Evolutionary conservation across 2,888 invertebrate genomes (phyloP).

Genomic region (Arge pagana): DNA sequence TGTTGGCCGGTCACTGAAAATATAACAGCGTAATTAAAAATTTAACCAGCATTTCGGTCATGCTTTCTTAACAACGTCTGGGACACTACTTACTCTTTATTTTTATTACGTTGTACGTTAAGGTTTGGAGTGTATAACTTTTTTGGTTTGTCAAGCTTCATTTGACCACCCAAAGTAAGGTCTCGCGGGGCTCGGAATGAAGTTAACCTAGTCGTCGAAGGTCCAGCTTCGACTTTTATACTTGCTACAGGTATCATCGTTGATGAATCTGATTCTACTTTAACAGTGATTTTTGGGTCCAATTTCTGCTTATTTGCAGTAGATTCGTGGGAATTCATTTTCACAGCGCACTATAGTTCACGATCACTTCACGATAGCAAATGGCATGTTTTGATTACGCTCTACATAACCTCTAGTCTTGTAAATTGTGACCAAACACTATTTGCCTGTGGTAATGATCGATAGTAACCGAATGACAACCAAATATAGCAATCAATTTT

Average conservation of each 20-base stretch:
- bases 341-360: too few species aligned
- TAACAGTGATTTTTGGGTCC: constrained; percentile 34
- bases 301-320: not conserved
- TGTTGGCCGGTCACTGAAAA: constrained; percentile 20
- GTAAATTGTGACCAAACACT: too few species aligned
- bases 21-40: not conserved
- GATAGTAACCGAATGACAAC: too few species aligned
- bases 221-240: constrained; percentile 48
- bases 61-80: not conserved
- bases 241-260: constrained; percentile 29
- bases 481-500: too few species aligned
- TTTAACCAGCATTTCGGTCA: too few species aligned
- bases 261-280: constrained; percentile 41
- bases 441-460: too few species aligned
- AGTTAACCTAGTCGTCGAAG: constrained; percentile 44
- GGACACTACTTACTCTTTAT: constrained; percentile 48
- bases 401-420: too few species aligned
- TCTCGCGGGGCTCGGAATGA: constrained; percentile 53
- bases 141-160: constrained; percentile 49
- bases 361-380: too few species aligned
- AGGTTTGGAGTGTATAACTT: constrained; percentile 53
- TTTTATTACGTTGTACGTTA: constrained; percentile 53
- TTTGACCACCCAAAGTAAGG: constrained; percentile 51
- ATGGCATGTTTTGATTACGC: too few species aligned
- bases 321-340: constrained; percentile 34